A percentile compares a stretch with the other conserved stretches of the same genome.
These are phyloP conservation scores for Acronicta alni DNA, from an alignment of 2,888 invertebrate genomes.

Conservation along the genomic window DNA sequence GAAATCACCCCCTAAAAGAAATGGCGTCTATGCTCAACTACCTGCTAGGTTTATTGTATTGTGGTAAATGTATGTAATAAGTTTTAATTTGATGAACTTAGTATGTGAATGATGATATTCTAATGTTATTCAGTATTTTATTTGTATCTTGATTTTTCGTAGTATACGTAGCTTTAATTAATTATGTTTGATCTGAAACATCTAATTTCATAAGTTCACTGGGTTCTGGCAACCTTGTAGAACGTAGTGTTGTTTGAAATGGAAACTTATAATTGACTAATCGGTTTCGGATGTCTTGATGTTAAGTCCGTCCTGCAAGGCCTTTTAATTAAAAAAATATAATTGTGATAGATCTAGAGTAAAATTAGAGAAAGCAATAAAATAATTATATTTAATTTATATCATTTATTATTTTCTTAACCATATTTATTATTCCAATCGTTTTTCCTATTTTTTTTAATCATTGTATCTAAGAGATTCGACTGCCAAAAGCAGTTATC, in stretches of 20 bases:
- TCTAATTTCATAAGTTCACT: not conserved
- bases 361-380: slow-evolving; percentile 45
- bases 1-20: no score
- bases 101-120: slow-evolving; percentile 4
- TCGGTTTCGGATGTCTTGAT: slow-evolving; percentile 7
- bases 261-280: not conserved
- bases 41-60: not conserved
- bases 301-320: slow-evolving; percentile 56
- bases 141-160: slow-evolving; percentile 21
- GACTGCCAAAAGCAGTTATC: slow-evolving; percentile 82
- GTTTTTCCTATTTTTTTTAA: slow-evolving; percentile 88
- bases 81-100: slow-evolving; percentile 31
- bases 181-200: slow-evolving; percentile 6
- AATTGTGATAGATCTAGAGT: slow-evolving; percentile 35
- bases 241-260: not conserved
- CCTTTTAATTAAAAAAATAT: slow-evolving; percentile 2
- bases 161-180: slow-evolving; percentile 17
- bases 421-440: slow-evolving; percentile 88
- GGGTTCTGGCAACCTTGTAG: not conserved
- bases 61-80: slow-evolving; percentile 13
- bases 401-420: slow-evolving; percentile 89
- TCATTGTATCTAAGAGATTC: slow-evolving; percentile 88
- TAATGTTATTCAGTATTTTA: slow-evolving; percentile 30
- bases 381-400: slow-evolving; percentile 74
- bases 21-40: no score